Evolutionary conservation across 30 jellyfish, hydroid and myxozoan genomes (phyloP).

Genomic region (Phacellophora camtschatica): DNA sequence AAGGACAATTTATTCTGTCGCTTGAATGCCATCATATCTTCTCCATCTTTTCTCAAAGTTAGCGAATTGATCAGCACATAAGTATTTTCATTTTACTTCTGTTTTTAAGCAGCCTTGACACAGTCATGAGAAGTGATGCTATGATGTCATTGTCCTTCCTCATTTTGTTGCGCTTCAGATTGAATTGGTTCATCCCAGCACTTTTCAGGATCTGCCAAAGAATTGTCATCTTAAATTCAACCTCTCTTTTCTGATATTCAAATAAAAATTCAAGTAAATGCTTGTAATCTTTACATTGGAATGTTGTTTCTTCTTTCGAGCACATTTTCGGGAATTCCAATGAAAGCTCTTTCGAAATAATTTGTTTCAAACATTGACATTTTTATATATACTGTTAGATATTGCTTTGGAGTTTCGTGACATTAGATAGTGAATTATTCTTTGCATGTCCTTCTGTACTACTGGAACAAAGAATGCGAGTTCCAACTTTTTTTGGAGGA

Average conservation of each 20-base stretch:
- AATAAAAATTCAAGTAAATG: background rate
- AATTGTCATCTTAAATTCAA: background rate
- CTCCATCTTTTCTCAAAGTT: background rate
- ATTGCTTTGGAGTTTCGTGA: background rate
- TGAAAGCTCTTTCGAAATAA: background rate
- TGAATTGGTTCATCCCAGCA: background rate
- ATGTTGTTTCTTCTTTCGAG: background rate
- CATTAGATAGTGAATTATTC: background rate
- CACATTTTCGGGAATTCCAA: background rate
- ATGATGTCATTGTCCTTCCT: background rate
- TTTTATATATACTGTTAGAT: background rate
- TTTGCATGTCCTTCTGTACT: background rate
- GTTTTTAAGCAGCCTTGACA: background rate
- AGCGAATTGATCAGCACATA: background rate
- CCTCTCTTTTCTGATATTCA: background rate
- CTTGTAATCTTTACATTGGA: background rate
- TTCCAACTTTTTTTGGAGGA: no score
- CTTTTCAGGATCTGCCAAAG: background rate
- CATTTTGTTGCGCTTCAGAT: background rate
- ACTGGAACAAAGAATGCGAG: no score
- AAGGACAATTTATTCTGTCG: background rate
- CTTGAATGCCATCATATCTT: background rate
- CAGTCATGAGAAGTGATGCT: background rate
- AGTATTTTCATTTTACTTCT: background rate
- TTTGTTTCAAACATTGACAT: background rate